A percentile compares a stretch with the other conserved stretches of the same genome.
These are phyloP conservation scores for Chaetodon trifascialis DNA, from an alignment of 2,113 vertebrate genomes.

Conservation along the genomic window DNA sequence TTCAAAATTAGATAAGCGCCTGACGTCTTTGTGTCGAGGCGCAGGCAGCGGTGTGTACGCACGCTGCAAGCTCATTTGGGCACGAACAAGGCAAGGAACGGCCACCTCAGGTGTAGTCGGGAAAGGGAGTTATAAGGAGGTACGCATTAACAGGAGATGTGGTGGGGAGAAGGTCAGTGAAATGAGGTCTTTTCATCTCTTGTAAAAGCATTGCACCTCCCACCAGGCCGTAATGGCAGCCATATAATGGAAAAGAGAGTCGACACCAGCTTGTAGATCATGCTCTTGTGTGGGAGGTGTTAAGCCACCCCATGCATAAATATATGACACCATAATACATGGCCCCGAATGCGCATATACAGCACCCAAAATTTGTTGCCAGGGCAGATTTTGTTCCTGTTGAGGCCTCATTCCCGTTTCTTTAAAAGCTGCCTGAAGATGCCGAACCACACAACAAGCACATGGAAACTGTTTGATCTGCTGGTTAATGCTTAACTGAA, in stretches of 20 bases:
- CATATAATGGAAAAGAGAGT: slow-evolving; percentile 30
- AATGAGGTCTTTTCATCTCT: slow-evolving; percentile 29
- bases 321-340: slow-evolving; percentile 11
- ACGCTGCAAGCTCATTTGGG: slow-evolving; percentile 28
- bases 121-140: slow-evolving; percentile 3
- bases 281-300: slow-evolving; percentile 43
- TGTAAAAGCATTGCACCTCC: slow-evolving; percentile 38
- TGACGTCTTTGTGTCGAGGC: background rate
- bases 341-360: slow-evolving; percentile 4
- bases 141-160: slow-evolving; percentile 14
- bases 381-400: background rate
- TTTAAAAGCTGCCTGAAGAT: no score
- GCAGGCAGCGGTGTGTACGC: background rate
- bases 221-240: slow-evolving; percentile 17
- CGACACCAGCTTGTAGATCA: slow-evolving; percentile 24
- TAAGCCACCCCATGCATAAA: background rate
- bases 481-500: background rate
- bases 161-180: slow-evolving; percentile 36
- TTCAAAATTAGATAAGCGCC: slow-evolving; percentile 32
- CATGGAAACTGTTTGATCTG: background rate
- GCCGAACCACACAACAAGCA: background rate
- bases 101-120: slow-evolving; percentile 4
- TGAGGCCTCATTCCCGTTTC: background rate
- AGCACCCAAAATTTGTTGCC: background rate
- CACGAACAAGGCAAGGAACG: slow-evolving; percentile 11